These are phyloP conservation scores for Rhinoraja longicauda DNA, from an alignment of 2,797 vertebrate genomes.

Conservation along the genomic window DNA sequence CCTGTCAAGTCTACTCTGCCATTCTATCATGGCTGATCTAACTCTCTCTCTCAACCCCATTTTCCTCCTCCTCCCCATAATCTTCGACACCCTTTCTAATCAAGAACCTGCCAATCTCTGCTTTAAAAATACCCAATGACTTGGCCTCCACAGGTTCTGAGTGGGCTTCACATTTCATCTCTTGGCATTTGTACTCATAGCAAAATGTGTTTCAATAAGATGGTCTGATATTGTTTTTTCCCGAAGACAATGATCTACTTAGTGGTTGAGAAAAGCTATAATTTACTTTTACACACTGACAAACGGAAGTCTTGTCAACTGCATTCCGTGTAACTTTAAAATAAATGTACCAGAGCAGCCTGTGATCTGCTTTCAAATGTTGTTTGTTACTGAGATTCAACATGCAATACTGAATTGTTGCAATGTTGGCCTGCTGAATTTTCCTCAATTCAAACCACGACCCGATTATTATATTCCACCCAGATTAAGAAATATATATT, in stretches of 20 bases:
- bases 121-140: too few relatives aligned
- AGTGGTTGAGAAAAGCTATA: neutral
- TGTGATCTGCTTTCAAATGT: neutral
- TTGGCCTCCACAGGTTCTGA: too few relatives aligned
- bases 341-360: neutral
- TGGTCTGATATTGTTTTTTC: neutral
- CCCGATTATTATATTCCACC: neutral
- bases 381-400: neutral
- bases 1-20: too few relatives aligned
- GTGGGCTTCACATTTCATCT: neutral
- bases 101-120: too few relatives aligned
- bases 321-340: conserved; percentile 19
- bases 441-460: too few relatives aligned
- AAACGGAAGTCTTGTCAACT: conserved; percentile 8
- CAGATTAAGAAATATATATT: neutral
- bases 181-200: neutral
- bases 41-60: too few relatives aligned
- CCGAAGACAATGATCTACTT: neutral
- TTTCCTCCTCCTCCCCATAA: too few relatives aligned
- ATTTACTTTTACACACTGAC: neutral
- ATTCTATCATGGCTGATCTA: too few relatives aligned
- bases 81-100: too few relatives aligned
- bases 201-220: neutral
- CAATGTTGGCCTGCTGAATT: conserved; percentile 22
- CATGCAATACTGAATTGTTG: neutral